A percentile compares a stretch with the other conserved stretches of the same genome.
phyloP scores from a whole-genome alignment of 2,113 vertebrate genomes.

The Anoura caudifer region DNA sequence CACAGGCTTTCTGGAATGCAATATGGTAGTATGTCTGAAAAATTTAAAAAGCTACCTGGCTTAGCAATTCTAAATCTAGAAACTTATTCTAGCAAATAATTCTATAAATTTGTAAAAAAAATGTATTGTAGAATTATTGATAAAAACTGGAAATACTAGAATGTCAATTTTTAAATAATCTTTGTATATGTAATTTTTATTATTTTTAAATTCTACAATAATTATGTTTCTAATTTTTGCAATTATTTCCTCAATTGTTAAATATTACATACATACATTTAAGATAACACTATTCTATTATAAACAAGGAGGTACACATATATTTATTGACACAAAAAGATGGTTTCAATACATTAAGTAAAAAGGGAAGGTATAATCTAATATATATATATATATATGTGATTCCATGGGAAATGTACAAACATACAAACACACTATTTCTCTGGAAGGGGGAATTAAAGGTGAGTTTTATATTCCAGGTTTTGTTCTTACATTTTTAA shows the following conservation, averaged over 20 bases:
- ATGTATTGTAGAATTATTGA: background rate
- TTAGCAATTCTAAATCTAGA: background rate
- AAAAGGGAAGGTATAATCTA: background rate
- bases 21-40: background rate
- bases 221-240: slow-evolving; percentile 9
- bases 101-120: background rate
- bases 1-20: background rate
- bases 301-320: background rate
- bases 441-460: background rate
- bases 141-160: slow-evolving; percentile 4
- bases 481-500: background rate
- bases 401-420: background rate
- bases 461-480: slow-evolving; percentile 11
- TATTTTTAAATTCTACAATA: background rate
- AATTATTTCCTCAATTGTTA: background rate
- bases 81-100: slow-evolving; percentile 3
- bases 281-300: background rate
- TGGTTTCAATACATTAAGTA: background rate
- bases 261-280: background rate
- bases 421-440: background rate
- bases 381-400: background rate
- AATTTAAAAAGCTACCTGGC: background rate
- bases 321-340: background rate
- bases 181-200: slow-evolving; percentile 11
- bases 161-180: background rate